Percentiles rank a stretch among this genome's conserved stretches.
phyloP scores from a whole-genome alignment of 2,113 vertebrate species.

The Scartelaos histophorus region DNA sequence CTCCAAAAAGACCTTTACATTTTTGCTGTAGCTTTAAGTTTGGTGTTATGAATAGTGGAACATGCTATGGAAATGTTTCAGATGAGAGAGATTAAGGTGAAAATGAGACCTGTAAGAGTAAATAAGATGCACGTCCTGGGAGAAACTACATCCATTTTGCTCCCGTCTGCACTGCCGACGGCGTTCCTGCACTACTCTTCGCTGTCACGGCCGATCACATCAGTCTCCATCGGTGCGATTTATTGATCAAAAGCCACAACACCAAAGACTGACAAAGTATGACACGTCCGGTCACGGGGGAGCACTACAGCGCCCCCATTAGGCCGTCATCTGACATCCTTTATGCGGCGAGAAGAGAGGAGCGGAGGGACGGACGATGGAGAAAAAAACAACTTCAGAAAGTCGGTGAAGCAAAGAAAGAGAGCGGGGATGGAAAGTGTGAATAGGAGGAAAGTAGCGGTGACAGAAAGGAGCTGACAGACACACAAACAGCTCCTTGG shows the following conservation, averaged over 20 bases:
- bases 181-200: background rate
- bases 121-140: background rate
- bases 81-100: no score
- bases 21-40: no score
- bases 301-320: conserved; percentile 23
- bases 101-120: background rate
- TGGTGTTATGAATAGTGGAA: no score
- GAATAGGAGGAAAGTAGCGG: conserved; percentile 27
- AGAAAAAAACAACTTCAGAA: conserved; percentile 42
- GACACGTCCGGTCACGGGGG: conserved; percentile 12
- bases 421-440: conserved; percentile 25
- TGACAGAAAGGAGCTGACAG: conserved; percentile 30
- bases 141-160: background rate
- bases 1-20: no score
- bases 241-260: conserved; percentile 30
- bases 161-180: background rate
- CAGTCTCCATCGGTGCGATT: conserved; percentile 21
- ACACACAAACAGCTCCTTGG: background rate
- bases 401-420: conserved; percentile 22
- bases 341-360: conserved; percentile 15
- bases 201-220: conserved; percentile 12
- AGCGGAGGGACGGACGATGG: background rate
- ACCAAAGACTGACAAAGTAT: conserved; percentile 4
- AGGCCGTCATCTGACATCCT: conserved; percentile 13
- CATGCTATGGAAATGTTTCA: no score